phyloP scores from a whole-genome alignment of 1,140 invertebrate genomes.

The Ostrea denselamellosa region DNA sequence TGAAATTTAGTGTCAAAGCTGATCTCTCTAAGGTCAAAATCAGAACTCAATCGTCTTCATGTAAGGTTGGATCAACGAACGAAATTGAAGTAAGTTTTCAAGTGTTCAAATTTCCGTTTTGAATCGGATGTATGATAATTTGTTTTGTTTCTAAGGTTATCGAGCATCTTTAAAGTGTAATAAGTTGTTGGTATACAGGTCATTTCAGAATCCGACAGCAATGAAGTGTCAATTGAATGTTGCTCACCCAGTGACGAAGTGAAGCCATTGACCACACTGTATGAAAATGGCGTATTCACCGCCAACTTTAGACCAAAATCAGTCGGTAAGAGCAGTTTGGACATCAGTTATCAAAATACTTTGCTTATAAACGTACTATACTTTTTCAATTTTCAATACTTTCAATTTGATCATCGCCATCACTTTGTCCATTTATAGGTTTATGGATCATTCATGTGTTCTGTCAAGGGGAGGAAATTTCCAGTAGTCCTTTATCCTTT shows the following conservation, averaged over 20 bases:
- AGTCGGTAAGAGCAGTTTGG: not conserved
- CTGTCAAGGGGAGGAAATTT: slow-evolving; percentile 67
- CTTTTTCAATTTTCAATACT: not conserved
- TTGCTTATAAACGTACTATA: not conserved
- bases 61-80: slow-evolving; percentile 54
- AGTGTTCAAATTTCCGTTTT: not conserved
- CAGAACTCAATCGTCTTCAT: slow-evolving; percentile 45
- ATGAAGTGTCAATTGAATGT: slow-evolving; percentile 7
- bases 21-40: slow-evolving; percentile 59
- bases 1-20: slow-evolving; percentile 57
- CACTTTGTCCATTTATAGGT: slow-evolving; percentile 17
- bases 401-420: not conserved
- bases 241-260: slow-evolving; percentile 18
- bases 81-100: slow-evolving; percentile 51
- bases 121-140: not conserved
- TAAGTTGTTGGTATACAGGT: not conserved
- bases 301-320: slow-evolving; percentile 25
- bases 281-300: not conserved
- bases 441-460: slow-evolving; percentile 63
- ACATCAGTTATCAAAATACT: not conserved
- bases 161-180: not conserved
- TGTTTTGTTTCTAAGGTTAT: not conserved
- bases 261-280: not conserved
- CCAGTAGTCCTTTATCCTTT: slow-evolving; percentile 67
- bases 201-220: slow-evolving; percentile 4